These are phyloP conservation scores for Ariopsis seemanni DNA, from an alignment of 2,113 vertebrate genomes.

Conservation along the genomic window DNA sequence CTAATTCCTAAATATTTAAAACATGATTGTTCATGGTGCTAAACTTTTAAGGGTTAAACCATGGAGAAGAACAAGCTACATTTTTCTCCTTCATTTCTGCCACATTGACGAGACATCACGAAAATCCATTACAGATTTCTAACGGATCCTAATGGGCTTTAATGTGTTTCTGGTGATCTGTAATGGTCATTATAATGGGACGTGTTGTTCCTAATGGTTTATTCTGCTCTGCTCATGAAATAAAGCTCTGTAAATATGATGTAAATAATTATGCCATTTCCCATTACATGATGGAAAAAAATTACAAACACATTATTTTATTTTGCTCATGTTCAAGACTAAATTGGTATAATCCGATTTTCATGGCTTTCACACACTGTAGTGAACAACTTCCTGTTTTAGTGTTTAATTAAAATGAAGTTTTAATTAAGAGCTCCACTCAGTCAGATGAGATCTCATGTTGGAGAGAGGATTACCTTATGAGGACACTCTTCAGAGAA, in stretches of 20 bases:
- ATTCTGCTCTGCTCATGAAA: background rate
- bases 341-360: background rate
- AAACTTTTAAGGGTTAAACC: too few species aligned
- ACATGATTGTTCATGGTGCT: too few species aligned
- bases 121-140: background rate
- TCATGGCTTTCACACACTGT: background rate
- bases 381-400: background rate
- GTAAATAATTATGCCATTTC: background rate
- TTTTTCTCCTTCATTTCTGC: background rate
- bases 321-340: too few species aligned
- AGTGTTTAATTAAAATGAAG: background rate
- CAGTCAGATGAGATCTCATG: background rate
- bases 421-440: background rate
- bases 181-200: background rate
- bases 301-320: background rate
- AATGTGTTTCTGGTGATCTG: background rate
- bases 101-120: background rate
- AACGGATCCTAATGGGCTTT: background rate
- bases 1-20: too few species aligned
- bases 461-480: slow-evolving; percentile 57
- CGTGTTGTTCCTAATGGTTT: background rate
- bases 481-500: slow-evolving; percentile 62
- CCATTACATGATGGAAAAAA: background rate
- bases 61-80: too few species aligned
- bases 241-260: background rate